Conservation (phyloP, 2,888 invertebrate species). For the Rhopalosiphum nymphaeae region DNA sequence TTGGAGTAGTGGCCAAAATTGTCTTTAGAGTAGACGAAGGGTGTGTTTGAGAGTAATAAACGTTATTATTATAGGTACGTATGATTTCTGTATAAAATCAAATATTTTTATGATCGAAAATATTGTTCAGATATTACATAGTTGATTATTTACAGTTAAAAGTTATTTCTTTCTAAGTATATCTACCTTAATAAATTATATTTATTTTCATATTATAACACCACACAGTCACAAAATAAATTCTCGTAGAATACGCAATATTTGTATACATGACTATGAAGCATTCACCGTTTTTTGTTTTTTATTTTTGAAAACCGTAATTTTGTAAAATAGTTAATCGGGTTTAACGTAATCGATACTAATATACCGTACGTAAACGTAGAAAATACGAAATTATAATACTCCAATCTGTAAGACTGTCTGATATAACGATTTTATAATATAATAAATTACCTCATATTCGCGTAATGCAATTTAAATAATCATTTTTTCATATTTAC, state of each 20-base stretch:
- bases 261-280: background rate
- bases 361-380: background rate
- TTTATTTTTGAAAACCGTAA: background rate
- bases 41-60: background rate
- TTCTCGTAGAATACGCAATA: background rate
- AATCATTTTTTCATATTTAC: conserved; percentile 5
- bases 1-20: background rate
- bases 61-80: background rate
- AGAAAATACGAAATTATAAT: background rate
- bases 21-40: background rate
- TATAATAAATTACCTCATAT: background rate
- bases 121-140: background rate
- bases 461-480: background rate
- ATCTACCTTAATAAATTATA: background rate
- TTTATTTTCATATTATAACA: background rate
- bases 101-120: background rate
- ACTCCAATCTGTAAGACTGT: background rate
- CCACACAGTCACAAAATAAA: background rate
- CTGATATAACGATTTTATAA: background rate
- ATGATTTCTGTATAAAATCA: background rate
- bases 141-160: too few species aligned
- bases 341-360: background rate
- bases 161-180: too few species aligned
- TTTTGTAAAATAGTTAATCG: background rate
- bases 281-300: background rate